Evolutionary conservation across 2,113 vertebrate genomes (phyloP).

Genomic region (Eubucco bourcierii): DNA sequence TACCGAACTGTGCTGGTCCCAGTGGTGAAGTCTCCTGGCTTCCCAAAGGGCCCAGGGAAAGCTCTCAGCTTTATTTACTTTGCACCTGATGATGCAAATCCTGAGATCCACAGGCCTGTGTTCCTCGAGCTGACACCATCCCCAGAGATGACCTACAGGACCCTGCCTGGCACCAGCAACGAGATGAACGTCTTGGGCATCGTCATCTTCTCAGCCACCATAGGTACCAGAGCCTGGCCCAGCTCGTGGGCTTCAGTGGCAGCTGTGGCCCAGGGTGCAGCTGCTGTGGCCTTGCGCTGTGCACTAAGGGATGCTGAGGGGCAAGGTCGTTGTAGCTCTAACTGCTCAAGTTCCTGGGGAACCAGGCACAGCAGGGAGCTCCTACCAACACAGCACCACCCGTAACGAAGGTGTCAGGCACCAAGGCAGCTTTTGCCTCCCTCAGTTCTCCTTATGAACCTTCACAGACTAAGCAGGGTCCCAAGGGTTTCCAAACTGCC

Average conservation of each 20-base stretch:
- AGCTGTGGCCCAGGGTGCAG: no score
- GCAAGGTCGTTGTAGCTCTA: neutral
- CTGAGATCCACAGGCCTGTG: conserved; percentile 73
- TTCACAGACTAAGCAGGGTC: accelerated
- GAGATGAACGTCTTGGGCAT: conserved; percentile 92
- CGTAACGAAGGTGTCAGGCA: accelerated
- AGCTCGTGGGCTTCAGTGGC: accelerated
- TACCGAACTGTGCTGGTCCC: conserved; percentile 86
- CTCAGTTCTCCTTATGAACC: neutral
- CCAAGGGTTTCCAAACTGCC: neutral
- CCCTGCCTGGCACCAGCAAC: conserved; percentile 82
- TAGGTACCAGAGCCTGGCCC: conserved; percentile 65
- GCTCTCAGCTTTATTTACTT: conserved; percentile 82
- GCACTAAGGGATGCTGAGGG: neutral
- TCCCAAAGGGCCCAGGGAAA: conserved; percentile 40
- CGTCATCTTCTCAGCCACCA: conserved; percentile 90
- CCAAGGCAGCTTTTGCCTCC: neutral
- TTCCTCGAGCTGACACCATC: conserved; percentile 84
- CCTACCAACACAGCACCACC: accelerated
- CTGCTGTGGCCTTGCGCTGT: accelerated
- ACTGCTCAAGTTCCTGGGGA: neutral
- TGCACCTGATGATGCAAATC: conserved; percentile 76
- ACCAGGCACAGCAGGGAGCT: neutral
- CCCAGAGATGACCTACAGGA: conserved; percentile 82
- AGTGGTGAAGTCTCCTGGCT: conserved; percentile 57